Evolutionary conservation across 1,140 invertebrate genomes (phyloP).

Genomic region (Protaetia brevitarsis): DNA sequence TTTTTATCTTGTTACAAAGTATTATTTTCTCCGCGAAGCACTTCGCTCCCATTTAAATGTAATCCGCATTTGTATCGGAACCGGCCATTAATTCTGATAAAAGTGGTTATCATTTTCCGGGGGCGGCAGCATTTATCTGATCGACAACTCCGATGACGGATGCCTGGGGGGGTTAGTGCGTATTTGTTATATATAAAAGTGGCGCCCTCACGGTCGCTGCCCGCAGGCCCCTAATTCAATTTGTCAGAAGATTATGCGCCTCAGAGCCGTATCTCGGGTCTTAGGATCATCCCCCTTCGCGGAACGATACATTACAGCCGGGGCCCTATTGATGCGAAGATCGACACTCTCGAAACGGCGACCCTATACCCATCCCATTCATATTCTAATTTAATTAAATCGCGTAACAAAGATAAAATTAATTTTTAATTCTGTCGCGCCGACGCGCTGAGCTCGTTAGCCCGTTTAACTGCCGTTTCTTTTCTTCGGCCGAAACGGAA

Average conservation of each 20-base stretch:
- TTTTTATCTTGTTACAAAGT: too few relatives aligned
- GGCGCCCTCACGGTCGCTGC: slow-evolving; percentile 40
- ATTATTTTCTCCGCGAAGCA: too few relatives aligned
- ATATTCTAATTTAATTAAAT: slow-evolving; percentile 46
- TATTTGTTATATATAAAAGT: slow-evolving; percentile 48
- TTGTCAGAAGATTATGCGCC: slow-evolving; percentile 50
- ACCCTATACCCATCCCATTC: slow-evolving; percentile 35
- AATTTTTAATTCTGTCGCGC: slow-evolving; percentile 44
- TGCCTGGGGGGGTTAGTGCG: slow-evolving; percentile 40
- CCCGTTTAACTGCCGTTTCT: slow-evolving; percentile 29
- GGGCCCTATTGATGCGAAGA: slow-evolving; percentile 18
- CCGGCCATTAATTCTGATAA: not conserved
- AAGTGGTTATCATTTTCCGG: slow-evolving; percentile 11
- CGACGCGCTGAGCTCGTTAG: not conserved
- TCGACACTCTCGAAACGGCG: too few relatives aligned
- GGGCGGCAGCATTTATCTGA: slow-evolving; percentile 30
- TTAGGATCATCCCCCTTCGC: slow-evolving; percentile 32
- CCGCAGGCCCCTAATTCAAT: slow-evolving; percentile 49
- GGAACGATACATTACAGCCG: slow-evolving; percentile 47
- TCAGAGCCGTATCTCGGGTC: slow-evolving; percentile 44
- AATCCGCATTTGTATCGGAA: not conserved
- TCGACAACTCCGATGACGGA: slow-evolving; percentile 42
- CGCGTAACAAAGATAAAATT: slow-evolving; percentile 45
- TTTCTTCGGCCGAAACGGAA: not conserved
- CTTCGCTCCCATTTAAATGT: not conserved